Evolutionary conservation across 2,797 vertebrate species (phyloP), one percentile per base, ranked within the genome.

Genomic region (Sebastes trivittatus): DNA sequence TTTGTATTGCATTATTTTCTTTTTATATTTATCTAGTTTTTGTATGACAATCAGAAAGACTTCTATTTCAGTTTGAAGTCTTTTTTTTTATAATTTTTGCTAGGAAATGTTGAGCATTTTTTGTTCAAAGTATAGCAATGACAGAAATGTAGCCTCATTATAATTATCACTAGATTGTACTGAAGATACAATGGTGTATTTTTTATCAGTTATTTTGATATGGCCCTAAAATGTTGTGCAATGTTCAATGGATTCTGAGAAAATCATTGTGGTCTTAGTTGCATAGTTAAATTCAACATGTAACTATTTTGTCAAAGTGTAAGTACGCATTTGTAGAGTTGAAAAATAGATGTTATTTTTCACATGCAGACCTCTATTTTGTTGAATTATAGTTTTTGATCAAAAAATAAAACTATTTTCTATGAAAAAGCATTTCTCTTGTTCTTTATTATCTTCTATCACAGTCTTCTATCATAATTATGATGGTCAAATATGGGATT

Each of bases 1-100:
- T 93, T 93, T 95, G 93, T 95, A 95, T 95, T 95, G 84, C 75
- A 69, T 91, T 91, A 88, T 91, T 92, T 90, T 82, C 30, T 78
- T 89, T 82, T 80, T 56, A 36, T 80, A 62, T 72, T 74, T 38
- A 69, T 77, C 22, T 49, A 63, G 76, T 88, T 63, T 81, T 83
- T 78, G 58, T 79, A 52, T 79, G 75, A 87, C 84, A 74, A 77
- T 81, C 76, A 78, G 32, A 81, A 79, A 76, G 38, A 29, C 38
- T 89, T 86, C 73, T 27, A 32, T 68, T 88, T 78, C 10, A 25
- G 22, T 82, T 82, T 78, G 54, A 89, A 78, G 78, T 68, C 42
- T 75, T 74, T 74, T 62, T 81, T 81, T 29, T n/a, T 60, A 42
- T 23, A 77, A 30, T 66, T 78, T 85, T 77, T 76, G 58, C 65